Evolutionary conservation across 1,140 invertebrate genomes (phyloP).

Genomic region (Drosophila asahinai): DNA sequence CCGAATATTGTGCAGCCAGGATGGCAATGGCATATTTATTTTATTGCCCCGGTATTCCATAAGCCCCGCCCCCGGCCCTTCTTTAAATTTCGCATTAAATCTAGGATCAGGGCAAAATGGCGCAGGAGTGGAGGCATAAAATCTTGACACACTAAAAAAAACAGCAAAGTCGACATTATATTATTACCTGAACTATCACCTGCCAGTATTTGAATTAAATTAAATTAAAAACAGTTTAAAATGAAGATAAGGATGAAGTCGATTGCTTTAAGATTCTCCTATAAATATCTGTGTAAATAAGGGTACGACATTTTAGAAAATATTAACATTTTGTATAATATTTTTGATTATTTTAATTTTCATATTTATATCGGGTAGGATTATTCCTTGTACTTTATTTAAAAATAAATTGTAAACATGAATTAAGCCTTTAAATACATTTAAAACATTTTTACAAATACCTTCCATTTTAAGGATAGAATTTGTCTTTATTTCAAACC

Average conservation of each 20-base stretch:
- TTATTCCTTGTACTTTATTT: background rate
- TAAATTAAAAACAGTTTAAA: too few species aligned
- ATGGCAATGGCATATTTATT: conserved; percentile 66
- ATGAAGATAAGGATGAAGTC: too few species aligned
- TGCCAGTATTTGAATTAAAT: background rate
- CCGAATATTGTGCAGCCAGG: conserved; percentile 42
- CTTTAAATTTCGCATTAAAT: conserved; percentile 41
- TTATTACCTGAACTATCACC: background rate
- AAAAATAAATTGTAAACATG: too few species aligned
- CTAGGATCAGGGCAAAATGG: conserved; percentile 60
- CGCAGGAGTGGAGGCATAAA: conserved; percentile 40
- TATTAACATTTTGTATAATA: too few species aligned
- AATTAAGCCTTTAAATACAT: too few species aligned
- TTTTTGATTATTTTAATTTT: background rate
- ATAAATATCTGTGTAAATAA: too few species aligned
- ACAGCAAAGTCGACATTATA: background rate
- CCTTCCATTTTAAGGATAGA: too few species aligned
- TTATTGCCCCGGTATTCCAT: conserved; percentile 33
- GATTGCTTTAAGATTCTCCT: too few species aligned
- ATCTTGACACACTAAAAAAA: conserved; percentile 2
- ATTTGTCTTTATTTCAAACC: fast-evolving
- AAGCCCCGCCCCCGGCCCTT: background rate
- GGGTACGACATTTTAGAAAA: too few species aligned
- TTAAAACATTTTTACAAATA: too few species aligned
- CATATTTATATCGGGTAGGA: background rate